Base-by-base conservation (phyloP, 2,113 vertebrate species). In the Paramisgurnus dabryanus region DNA sequence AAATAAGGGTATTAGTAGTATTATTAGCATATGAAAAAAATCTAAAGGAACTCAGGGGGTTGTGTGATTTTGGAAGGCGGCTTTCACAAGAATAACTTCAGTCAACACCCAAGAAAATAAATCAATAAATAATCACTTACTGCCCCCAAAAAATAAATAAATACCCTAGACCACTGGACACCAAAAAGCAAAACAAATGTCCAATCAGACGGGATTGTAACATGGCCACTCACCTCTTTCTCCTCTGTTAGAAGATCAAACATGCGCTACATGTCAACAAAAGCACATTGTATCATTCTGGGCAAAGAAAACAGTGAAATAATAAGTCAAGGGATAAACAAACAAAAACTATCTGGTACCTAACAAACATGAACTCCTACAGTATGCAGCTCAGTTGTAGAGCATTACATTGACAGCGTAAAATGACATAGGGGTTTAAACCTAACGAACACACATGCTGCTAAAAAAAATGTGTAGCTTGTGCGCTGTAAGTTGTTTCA, bases 11-110 rank as follows among this genome's bases (percentile, higher is more conserved):
- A 91, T 91, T 91, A 88, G 89, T 72, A 71, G 71, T 86, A 90
- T 89, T 90, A 90, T 91, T 92, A 90, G 78, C 92, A 93, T 91
- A 90, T 92, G 90, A 92, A 91, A 90, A 55, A 67, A 67, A 77
- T 79, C 79, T 80, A 69, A 73, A 81, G 43, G 69, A 86, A 81
- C 86, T 87, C 84, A 87, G 87, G 89, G 84, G 70, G 45, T 50
- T 76, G 80, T 63, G 65, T 73, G 74, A 61, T 82, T 84, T 76
- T 76, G 58, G 47, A 7, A 43, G 76, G n/a, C 82, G 65, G 39
- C 45, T 83, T 61, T 70, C 65, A 63, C 7, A 12, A 40, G 55
- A 34, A 39, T 63, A 41, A 55, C 43, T 65, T 58, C 15, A 61
- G 40, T 34, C 1, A 49, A 43, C 63, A 5, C 47, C 40, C 27